A percentile compares a stretch with the other conserved stretches of the same genome.
Conservation (phyloP, 2,888 invertebrate species). For the Parnassius orleans region DNA sequence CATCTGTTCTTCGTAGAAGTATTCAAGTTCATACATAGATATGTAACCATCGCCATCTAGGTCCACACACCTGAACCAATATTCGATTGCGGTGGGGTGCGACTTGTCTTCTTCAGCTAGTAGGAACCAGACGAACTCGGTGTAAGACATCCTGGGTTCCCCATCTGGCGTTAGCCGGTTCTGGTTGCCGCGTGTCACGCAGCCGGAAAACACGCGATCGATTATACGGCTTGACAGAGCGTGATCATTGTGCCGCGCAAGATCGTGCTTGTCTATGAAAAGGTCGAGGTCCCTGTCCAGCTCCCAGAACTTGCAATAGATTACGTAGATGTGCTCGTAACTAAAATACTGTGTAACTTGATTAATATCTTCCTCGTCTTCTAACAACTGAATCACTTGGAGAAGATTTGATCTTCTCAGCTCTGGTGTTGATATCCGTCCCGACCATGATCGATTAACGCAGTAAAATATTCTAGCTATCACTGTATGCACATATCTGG, state of each 20-base stretch:
- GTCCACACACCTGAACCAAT: slow-evolving; percentile 99
- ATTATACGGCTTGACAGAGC: slow-evolving; percentile 98
- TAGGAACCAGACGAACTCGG: slow-evolving; percentile 99
- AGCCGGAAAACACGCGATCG: slow-evolving; percentile 97
- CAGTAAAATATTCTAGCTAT: slow-evolving; percentile 98
- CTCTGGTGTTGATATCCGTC: slow-evolving; percentile 93
- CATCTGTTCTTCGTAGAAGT: slow-evolving; percentile 99
- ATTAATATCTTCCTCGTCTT: slow-evolving; percentile 98
- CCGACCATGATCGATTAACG: slow-evolving; percentile 98
- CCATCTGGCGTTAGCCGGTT: slow-evolving; percentile 76
- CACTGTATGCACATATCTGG: slow-evolving; percentile 98
- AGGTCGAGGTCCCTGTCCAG: slow-evolving; percentile 98
- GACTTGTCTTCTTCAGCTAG: slow-evolving; percentile 99
- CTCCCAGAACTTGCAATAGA: slow-evolving; percentile 99
- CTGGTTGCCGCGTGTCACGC: slow-evolving; percentile 92
- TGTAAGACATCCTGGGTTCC: slow-evolving; percentile 95
- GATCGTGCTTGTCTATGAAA: slow-evolving; percentile 95
- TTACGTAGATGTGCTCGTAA: slow-evolving; percentile 99
- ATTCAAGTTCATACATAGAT: slow-evolving; percentile 98
- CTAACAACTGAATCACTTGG: slow-evolving; percentile 89
- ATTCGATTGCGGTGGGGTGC: slow-evolving; percentile 96
- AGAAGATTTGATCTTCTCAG: slow-evolving; percentile 94
- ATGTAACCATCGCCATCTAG: slow-evolving; percentile 98
- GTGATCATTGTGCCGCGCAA: slow-evolving; percentile 97
- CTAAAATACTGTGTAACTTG: slow-evolving; percentile 93